Conservation (phyloP, 2,888 invertebrate species). For the Polylopha cassiicola region DNA sequence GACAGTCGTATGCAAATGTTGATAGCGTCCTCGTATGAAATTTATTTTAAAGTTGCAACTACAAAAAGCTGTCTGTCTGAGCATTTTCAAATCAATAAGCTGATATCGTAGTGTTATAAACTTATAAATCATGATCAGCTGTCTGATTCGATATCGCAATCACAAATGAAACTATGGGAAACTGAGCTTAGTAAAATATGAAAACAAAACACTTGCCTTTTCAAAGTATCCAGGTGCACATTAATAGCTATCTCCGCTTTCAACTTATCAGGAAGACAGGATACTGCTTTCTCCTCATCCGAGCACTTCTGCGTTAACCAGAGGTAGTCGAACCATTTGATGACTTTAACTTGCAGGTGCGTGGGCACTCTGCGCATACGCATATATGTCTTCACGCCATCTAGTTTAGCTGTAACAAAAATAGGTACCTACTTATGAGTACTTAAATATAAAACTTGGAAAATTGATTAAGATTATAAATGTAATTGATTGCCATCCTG, state of each 20-base stretch:
- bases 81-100: too few relatives aligned
- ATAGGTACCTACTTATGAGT: slow-evolving; percentile 7
- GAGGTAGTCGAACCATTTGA: slow-evolving; percentile 99
- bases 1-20: too few relatives aligned
- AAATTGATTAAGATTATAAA: too few relatives aligned
- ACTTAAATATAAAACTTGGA: slow-evolving; percentile 6
- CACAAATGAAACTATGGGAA: too few relatives aligned
- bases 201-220: slow-evolving; percentile 62
- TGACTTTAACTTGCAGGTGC: slow-evolving; percentile 96
- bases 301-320: slow-evolving; percentile 99
- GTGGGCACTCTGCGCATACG: slow-evolving; percentile 96
- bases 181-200: neutral
- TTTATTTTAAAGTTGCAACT: too few relatives aligned
- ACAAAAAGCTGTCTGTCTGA: too few relatives aligned
- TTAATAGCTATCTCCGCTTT: slow-evolving; percentile 99
- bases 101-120: too few relatives aligned
- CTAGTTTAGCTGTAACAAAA: slow-evolving; percentile 92
- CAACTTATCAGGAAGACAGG: slow-evolving; percentile 96
- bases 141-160: too few relatives aligned
- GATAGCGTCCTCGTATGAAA: too few relatives aligned
- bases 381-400: slow-evolving; percentile 99
- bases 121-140: too few relatives aligned
- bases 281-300: slow-evolving; percentile 96
- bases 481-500: too few relatives aligned
- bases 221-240: slow-evolving; percentile 98